phyloP scores from a whole-genome alignment of 2,113 vertebrate genomes.

The Podocnemis expansa region DNA sequence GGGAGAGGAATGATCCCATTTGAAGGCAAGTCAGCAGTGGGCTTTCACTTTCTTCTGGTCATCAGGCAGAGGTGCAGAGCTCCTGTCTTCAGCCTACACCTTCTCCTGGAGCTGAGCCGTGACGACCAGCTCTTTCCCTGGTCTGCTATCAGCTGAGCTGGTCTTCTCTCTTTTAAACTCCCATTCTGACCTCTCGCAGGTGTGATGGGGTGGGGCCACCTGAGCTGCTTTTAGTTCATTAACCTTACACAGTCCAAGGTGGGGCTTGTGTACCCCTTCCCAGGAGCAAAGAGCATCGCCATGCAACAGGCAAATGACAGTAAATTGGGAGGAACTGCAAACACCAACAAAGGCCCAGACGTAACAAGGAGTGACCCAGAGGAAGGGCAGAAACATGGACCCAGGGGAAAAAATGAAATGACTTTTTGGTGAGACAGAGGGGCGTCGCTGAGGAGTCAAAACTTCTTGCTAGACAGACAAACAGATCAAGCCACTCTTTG shows the following conservation, averaged over 20 bases:
- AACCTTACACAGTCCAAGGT: background rate
- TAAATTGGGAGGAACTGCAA: too few relatives aligned
- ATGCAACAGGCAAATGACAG: too few relatives aligned
- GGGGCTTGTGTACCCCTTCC: too few relatives aligned
- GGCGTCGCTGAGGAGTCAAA: background rate
- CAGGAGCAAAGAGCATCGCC: too few relatives aligned
- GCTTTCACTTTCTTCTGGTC: background rate
- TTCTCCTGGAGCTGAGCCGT: background rate
- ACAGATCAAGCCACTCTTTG: background rate
- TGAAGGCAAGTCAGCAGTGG: background rate
- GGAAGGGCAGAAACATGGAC: background rate
- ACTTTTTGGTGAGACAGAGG: background rate
- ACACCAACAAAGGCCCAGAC: background rate
- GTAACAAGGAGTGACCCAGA: too few relatives aligned
- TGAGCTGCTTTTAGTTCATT: background rate
- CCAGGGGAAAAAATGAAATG: background rate
- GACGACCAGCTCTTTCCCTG: background rate
- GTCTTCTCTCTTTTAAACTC: background rate
- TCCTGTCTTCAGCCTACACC: background rate
- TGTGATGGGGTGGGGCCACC: background rate
- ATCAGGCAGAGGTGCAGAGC: background rate
- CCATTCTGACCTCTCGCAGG: background rate
- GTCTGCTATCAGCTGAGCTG: background rate
- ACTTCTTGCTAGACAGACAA: background rate
- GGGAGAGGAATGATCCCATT: background rate